Percentiles rank a stretch among this genome's conserved stretches.
Conservation (phyloP, 2,888 invertebrate genomes). For the Plebejus anna region DNA sequence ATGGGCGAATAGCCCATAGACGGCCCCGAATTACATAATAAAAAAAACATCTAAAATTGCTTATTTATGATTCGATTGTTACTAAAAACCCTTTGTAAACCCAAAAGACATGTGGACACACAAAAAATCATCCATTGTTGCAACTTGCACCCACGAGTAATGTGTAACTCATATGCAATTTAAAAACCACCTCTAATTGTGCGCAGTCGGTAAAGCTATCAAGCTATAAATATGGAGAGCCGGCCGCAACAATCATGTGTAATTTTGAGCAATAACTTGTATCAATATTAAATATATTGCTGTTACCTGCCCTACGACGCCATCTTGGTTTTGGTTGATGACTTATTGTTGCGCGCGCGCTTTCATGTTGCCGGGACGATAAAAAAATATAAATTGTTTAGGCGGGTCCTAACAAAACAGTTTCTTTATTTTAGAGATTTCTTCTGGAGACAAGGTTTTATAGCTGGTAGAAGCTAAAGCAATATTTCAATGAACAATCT, state of each 20-base stretch:
- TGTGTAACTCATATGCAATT: neutral
- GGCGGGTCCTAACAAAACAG: slow-evolving; percentile 8
- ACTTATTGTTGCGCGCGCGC: slow-evolving; percentile 44
- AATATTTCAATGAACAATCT: too few species aligned
- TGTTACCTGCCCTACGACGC: slow-evolving; percentile 49
- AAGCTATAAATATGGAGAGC: slow-evolving; percentile 53
- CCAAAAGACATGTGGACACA: neutral
- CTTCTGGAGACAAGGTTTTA: neutral
- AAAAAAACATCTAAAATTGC: neutral
- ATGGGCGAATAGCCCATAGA: too few species aligned
- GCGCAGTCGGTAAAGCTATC: slow-evolving; percentile 37
- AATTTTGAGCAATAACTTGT: slow-evolving; percentile 73
- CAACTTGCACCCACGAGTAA: neutral
- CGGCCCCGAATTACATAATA: too few species aligned
- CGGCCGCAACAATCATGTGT: slow-evolving; percentile 63
- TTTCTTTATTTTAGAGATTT: slow-evolving; percentile 13
- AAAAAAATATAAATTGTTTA: neutral
- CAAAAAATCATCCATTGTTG: neutral
- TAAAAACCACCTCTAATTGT: slow-evolving; percentile 31
- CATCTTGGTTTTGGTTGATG: slow-evolving; percentile 46
- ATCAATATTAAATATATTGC: slow-evolving; percentile 74
- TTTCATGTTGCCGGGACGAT: slow-evolving; percentile 29
- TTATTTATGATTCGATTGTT: neutral
- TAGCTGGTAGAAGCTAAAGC: neutral
- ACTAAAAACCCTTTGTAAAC: neutral